phyloP scores from a whole-genome alignment of 2,797 vertebrate species.

The Enoplosus armatus region DNA sequence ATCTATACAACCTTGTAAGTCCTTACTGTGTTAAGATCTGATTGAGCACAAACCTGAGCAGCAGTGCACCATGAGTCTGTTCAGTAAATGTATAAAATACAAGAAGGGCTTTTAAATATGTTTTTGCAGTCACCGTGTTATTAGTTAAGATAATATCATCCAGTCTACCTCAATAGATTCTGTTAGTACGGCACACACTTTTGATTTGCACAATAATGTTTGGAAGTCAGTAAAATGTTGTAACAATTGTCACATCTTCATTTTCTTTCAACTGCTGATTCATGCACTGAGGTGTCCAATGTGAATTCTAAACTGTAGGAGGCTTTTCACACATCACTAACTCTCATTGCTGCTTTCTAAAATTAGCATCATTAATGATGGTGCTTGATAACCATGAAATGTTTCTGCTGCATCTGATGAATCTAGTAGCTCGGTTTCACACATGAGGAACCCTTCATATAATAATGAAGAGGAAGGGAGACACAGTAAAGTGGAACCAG shows the following conservation, averaged over 20 bases:
- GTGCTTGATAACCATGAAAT: slow-evolving; percentile 69
- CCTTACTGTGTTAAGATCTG: background rate
- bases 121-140: background rate
- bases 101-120: background rate
- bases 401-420: slow-evolving; percentile 52
- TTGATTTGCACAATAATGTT: slow-evolving; percentile 2
- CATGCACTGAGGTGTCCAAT: slow-evolving; percentile 16
- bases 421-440: slow-evolving; percentile 47
- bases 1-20: background rate
- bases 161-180: background rate
- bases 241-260: background rate
- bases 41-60: background rate
- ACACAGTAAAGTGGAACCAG: background rate
- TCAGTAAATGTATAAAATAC: background rate
- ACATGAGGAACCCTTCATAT: slow-evolving; percentile 35
- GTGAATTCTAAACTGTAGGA: slow-evolving; percentile 44
- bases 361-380: slow-evolving; percentile 70
- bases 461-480: slow-evolving; percentile 22
- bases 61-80: background rate
- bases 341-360: slow-evolving; percentile 60
- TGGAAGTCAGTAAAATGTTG: slow-evolving; percentile 4
- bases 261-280: slow-evolving; percentile 13
- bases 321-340: slow-evolving; percentile 48
- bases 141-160: slow-evolving; percentile 4
- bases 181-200: background rate